A percentile compares a stretch with the other conserved stretches of the same genome.
phyloP scores from a whole-genome alignment of 2,888 invertebrate genomes.

The Philaethria dido region DNA sequence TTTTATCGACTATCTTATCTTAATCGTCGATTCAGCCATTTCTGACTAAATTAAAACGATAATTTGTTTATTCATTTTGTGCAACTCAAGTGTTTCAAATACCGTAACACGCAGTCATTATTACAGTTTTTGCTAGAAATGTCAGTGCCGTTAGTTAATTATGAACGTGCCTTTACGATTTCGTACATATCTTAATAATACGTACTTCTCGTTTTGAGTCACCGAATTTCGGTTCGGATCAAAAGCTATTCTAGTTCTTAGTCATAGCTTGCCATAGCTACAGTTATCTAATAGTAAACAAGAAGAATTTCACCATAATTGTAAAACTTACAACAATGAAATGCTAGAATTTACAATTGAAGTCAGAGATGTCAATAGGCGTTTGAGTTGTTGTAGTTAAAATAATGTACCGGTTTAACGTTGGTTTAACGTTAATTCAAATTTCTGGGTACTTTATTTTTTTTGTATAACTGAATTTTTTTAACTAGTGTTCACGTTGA shows the following conservation, averaged over 20 bases:
- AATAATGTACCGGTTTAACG: not conserved
- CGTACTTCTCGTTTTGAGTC: slow-evolving; percentile 43
- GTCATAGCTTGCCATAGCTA: slow-evolving; percentile 31
- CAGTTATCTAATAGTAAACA: slow-evolving; percentile 25
- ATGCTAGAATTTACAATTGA: not conserved
- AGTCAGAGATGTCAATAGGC: not conserved
- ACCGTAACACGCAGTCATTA: slow-evolving; percentile 36
- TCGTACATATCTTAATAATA: slow-evolving; percentile 29
- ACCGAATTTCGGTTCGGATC: slow-evolving; percentile 41
- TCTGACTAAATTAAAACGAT: slow-evolving; percentile 14
- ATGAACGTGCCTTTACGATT: slow-evolving; percentile 37
- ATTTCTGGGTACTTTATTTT: not conserved
- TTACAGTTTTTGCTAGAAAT: slow-evolving; percentile 29
- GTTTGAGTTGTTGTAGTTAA: not conserved
- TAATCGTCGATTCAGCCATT: slow-evolving; percentile 14
- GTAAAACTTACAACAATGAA: not conserved
- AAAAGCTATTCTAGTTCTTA: slow-evolving; percentile 30
- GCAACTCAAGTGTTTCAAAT: slow-evolving; percentile 28
- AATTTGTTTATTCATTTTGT: slow-evolving; percentile 23
- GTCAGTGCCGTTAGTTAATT: slow-evolving; percentile 38
- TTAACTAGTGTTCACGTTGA: too few relatives aligned
- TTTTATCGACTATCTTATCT: not conserved
- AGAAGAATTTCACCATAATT: not conserved
- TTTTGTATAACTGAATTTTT: too few relatives aligned
- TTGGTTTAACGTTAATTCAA: not conserved